Conservation (phyloP, 2,888 invertebrate species). For the Prosopocoilus inquinatus region DNA sequence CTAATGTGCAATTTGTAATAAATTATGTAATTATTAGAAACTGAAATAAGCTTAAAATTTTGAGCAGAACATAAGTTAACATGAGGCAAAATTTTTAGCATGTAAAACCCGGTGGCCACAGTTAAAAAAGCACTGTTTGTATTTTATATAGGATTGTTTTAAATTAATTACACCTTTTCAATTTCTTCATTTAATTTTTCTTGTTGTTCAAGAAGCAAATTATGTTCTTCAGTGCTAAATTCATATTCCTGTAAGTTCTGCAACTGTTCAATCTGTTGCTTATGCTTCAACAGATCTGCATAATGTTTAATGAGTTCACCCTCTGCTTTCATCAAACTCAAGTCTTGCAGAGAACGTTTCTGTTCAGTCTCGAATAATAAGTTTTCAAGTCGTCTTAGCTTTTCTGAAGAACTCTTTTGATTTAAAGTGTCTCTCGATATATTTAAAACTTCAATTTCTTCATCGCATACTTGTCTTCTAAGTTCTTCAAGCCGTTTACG, state of each 20-base stretch:
- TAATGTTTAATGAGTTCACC: conserved; percentile 35
- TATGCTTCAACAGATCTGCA: conserved; percentile 37
- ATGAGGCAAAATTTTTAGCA: too few relatives aligned
- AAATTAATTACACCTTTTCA: conserved; percentile 23
- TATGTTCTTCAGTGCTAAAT: too few relatives aligned
- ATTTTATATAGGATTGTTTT: too few relatives aligned
- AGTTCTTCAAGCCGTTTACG: conserved; percentile 32
- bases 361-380: conserved; percentile 30
- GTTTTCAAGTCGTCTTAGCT: conserved; percentile 27
- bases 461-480: conserved; percentile 33
- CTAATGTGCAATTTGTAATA: too few relatives aligned
- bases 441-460: conserved; percentile 36
- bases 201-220: neutral
- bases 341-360: conserved; percentile 21
- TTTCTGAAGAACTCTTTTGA: conserved; percentile 24
- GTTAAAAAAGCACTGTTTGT: too few relatives aligned
- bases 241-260: conserved; percentile 5
- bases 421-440: conserved; percentile 29
- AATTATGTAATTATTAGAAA: too few relatives aligned
- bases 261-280: conserved; percentile 32
- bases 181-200: conserved; percentile 25
- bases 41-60: too few relatives aligned
- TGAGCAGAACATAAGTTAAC: too few relatives aligned
- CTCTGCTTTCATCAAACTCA: conserved; percentile 30
- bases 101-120: too few relatives aligned